Evolutionary conservation across 2,888 invertebrate genomes (phyloP).

Genomic region (Criorhina ranunculi): DNA sequence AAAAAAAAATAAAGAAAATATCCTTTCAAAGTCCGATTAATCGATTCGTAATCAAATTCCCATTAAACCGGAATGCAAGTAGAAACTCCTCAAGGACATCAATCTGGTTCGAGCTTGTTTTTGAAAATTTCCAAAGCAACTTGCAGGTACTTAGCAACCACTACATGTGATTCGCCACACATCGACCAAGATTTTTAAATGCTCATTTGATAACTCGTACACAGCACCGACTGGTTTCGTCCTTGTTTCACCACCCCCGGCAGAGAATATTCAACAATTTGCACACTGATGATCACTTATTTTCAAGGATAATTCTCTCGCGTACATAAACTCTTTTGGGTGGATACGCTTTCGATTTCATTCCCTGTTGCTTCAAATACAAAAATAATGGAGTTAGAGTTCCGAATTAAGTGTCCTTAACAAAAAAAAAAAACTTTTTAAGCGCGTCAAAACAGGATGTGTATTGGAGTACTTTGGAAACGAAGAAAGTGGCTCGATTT

Average conservation of each 20-base stretch:
- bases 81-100: background rate
- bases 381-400: background rate
- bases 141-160: too few species aligned
- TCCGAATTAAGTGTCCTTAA: background rate
- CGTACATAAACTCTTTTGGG: slow-evolving; percentile 12
- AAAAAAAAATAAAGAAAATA: background rate
- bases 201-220: background rate
- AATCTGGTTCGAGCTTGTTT: background rate
- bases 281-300: background rate
- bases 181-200: background rate
- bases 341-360: slow-evolving; percentile 43
- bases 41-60: slow-evolving; percentile 55
- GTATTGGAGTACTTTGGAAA: background rate
- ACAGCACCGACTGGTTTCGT: background rate
- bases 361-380: slow-evolving; percentile 14
- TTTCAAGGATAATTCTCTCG: slow-evolving; percentile 2
- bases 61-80: slow-evolving; percentile 37
- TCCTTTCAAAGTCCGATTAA: slow-evolving; percentile 24
- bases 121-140: background rate
- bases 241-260: background rate
- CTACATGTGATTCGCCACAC: background rate
- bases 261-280: slow-evolving; percentile 39
- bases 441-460: background rate
- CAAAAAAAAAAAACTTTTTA: background rate
- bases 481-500: background rate